Base-by-base conservation (phyloP, 1,140 invertebrate species). In the Cyclargus thomasi region DNA sequence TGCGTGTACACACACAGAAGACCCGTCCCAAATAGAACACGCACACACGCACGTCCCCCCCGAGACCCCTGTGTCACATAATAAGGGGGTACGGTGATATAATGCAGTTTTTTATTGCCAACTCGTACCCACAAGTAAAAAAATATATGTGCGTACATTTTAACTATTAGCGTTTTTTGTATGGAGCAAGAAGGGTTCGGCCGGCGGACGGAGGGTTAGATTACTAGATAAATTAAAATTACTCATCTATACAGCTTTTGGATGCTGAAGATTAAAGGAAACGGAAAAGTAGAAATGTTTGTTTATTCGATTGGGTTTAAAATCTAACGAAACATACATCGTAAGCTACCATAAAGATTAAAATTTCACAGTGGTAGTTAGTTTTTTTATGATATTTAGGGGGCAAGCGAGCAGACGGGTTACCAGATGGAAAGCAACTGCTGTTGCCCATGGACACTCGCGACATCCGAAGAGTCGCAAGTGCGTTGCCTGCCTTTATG, bases 21-120 rank as follows among this genome's bases (percentile, higher is more conserved):
- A 64, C 53, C 35, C 69, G 66, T 71, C 67, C 57, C 66, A 70
- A 68, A 74, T 63, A 68, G 77, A 77, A 76, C 80, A 78, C 71
- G 65, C 39, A 47, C 29, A 72, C 29, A 80, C 77, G 63, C 82
- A 81, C 82, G 82, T 78, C 76, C 57, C 62, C 59, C 55, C 69
- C 39, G 17, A 63, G 74, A 80, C 83, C 86, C 85, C 77, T 75
- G 73, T 76, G 80, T 77, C 81, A 82, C 74, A 79, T 86, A 88
- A 88, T 82, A 80, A 83, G 87, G 87, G 85, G 84, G 80, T 76
- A 78, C 75, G 66, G 79, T 88, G 86, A 90, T 90, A 90, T 90
- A 90, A 90, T 90, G 87, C 84, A 86, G 74, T 90, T 90, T 90
- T 90, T 90, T 90, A 88, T 88, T 88, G 82, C 87, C 77, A 75